These are phyloP conservation scores for Colletes latitarsis DNA, from an alignment of 1,140 invertebrate species.

Conservation along the genomic window DNA sequence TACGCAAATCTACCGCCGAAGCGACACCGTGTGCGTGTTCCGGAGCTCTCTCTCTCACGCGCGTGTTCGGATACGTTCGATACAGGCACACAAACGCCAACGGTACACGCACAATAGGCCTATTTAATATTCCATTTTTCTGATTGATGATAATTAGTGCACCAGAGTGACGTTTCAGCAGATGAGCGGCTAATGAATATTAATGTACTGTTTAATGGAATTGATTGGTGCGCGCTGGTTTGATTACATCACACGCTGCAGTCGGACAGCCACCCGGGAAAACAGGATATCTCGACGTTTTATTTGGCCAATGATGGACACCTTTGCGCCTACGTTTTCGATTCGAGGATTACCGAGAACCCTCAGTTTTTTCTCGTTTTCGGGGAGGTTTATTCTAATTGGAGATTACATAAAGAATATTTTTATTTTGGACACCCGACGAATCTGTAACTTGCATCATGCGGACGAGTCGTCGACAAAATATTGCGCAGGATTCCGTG, in stretches of 20 bases:
- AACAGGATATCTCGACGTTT: slow-evolving; percentile 31
- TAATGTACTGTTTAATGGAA: slow-evolving; percentile 50
- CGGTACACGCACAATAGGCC: neutral
- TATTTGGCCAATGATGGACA: neutral
- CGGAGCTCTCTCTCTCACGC: too few species aligned
- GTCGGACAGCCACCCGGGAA: slow-evolving; percentile 1
- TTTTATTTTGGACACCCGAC: too few species aligned
- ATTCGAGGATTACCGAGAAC: slow-evolving; percentile 9
- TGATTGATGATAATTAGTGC: slow-evolving; percentile 37
- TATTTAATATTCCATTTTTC: slow-evolving; percentile 30
- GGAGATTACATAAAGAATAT: too few species aligned
- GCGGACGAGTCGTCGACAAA: neutral
- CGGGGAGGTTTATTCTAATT: too few species aligned
- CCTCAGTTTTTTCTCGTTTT: neutral
- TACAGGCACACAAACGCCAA: neutral
- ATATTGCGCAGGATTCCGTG: neutral
- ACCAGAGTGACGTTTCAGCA: slow-evolving; percentile 29
- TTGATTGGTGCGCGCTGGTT: slow-evolving; percentile 24
- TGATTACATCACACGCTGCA: slow-evolving; percentile 26
- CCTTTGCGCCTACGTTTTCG: neutral
- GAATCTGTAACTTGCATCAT: too few species aligned
- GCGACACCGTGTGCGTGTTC: neutral
- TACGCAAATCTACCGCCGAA: slow-evolving; percentile 52
- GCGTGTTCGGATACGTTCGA: too few species aligned
- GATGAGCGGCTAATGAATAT: slow-evolving; percentile 48